phyloP scores from a whole-genome alignment of 2,888 invertebrate species.

The Iselma pallidipennis region DNA sequence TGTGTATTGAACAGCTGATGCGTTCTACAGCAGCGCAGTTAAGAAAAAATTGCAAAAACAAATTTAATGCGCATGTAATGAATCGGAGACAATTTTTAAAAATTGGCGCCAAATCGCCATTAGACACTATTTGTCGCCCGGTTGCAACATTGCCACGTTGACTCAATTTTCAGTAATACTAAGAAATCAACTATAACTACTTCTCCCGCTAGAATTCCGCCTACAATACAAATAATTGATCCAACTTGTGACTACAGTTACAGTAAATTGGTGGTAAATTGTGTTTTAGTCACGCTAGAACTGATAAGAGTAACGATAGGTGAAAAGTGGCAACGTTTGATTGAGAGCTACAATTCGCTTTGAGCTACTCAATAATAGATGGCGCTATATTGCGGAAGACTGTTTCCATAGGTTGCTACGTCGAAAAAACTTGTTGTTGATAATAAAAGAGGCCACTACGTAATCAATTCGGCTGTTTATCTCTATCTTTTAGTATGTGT shows the following conservation, averaged over 20 bases:
- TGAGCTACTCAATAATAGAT: not conserved
- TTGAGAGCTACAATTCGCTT: not conserved
- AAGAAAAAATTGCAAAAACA: not conserved
- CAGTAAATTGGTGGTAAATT: too few species aligned
- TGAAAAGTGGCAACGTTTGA: too few species aligned
- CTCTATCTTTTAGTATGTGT: not conserved
- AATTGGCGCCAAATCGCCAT: not conserved
- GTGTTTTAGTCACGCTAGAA: too few species aligned
- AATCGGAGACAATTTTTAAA: not conserved
- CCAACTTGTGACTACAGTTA: too few species aligned
- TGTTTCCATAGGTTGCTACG: not conserved
- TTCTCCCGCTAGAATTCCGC: too few species aligned
- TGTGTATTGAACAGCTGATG: slow-evolving; percentile 42
- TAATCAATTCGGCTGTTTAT: slow-evolving; percentile 5
- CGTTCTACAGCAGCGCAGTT: slow-evolving; percentile 4
- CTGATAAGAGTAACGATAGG: too few species aligned
- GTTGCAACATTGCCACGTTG: too few species aligned
- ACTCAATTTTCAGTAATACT: too few species aligned
- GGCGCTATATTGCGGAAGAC: too few species aligned
- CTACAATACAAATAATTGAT: too few species aligned
- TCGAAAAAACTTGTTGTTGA: slow-evolving; percentile 12
- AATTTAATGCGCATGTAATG: not conserved
- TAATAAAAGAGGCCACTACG: slow-evolving; percentile 26
- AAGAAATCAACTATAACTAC: too few species aligned
- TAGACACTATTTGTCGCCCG: too few species aligned